These are phyloP conservation scores for Esox niger DNA, from an alignment of 2,113 vertebrate species.

Conservation along the genomic window DNA sequence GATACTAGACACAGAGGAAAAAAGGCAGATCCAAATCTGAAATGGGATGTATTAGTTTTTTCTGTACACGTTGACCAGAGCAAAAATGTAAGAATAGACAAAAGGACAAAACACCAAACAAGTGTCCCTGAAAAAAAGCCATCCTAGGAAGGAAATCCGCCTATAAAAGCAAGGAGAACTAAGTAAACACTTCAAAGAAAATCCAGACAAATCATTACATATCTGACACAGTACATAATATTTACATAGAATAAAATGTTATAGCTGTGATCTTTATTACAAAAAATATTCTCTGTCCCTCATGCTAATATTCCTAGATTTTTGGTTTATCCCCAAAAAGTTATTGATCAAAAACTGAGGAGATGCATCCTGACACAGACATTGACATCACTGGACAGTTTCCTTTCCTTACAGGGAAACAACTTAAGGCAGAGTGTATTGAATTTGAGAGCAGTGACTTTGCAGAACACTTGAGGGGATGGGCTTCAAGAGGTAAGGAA, in stretches of 20 bases:
- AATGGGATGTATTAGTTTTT: background rate
- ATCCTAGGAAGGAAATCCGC: background rate
- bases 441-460: slow-evolving; percentile 25
- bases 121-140: background rate
- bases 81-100: background rate
- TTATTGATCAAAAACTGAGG: slow-evolving; percentile 25
- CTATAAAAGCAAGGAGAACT: background rate
- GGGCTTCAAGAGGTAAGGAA: background rate
- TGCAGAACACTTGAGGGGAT: slow-evolving; percentile 29
- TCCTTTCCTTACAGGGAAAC: slow-evolving; percentile 38
- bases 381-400: slow-evolving; percentile 32
- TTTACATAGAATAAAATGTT: slow-evolving; percentile 38
- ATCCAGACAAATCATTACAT: background rate
- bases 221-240: slow-evolving; percentile 34
- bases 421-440: slow-evolving; percentile 57
- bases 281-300: slow-evolving; percentile 42
- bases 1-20: background rate
- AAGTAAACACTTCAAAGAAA: background rate
- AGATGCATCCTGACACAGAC: slow-evolving; percentile 29
- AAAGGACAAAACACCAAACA: background rate
- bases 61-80: background rate
- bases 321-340: slow-evolving; percentile 45
- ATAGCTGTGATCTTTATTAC: slow-evolving; percentile 35
- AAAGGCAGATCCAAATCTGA: too few species aligned
- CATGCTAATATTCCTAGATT: slow-evolving; percentile 38